Evolutionary conservation across 1,140 invertebrate genomes (phyloP).

Genomic region (Pararge aegeria): DNA sequence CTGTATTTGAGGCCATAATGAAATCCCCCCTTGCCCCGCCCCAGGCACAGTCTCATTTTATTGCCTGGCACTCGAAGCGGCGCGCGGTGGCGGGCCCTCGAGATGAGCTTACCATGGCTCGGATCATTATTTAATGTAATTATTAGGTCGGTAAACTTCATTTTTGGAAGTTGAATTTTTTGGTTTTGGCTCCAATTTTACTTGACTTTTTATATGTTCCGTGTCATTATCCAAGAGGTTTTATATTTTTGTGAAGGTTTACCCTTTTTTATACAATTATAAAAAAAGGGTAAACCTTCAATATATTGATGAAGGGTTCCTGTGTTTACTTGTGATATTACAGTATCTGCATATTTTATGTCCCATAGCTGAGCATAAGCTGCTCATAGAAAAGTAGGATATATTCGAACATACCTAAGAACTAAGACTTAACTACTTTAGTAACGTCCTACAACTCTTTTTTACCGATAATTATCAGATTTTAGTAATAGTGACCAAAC

Average conservation of each 20-base stretch:
- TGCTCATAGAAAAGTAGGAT: too few species aligned
- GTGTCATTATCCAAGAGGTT: conserved; percentile 7
- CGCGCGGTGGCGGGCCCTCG: conserved; percentile 45
- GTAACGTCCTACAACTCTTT: too few species aligned
- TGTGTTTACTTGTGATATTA: too few species aligned
- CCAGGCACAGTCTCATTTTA: conserved; percentile 66
- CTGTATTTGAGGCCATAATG: conserved; percentile 25
- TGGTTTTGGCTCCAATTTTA: conserved; percentile 38
- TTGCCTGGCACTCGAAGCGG: conserved; percentile 55
- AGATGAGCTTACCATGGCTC: conserved; percentile 65
- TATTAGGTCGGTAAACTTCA: conserved; percentile 61
- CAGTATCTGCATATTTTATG: too few species aligned
- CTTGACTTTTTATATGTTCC: conserved; percentile 19
- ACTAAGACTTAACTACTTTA: too few species aligned
- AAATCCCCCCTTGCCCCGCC: conserved; percentile 34
- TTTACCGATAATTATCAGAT: too few species aligned
- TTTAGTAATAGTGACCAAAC: too few species aligned
- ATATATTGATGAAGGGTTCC: too few species aligned
- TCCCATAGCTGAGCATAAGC: too few species aligned
- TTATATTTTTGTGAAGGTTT: not conserved
- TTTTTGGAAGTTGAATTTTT: conserved; percentile 51
- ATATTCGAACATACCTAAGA: too few species aligned
- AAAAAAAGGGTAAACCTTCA: too few species aligned
- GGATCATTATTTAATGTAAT: conserved; percentile 75
- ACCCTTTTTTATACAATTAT: too few species aligned